phyloP scores from a whole-genome alignment of 2,888 invertebrate species.

The Cantharis rufa region DNA sequence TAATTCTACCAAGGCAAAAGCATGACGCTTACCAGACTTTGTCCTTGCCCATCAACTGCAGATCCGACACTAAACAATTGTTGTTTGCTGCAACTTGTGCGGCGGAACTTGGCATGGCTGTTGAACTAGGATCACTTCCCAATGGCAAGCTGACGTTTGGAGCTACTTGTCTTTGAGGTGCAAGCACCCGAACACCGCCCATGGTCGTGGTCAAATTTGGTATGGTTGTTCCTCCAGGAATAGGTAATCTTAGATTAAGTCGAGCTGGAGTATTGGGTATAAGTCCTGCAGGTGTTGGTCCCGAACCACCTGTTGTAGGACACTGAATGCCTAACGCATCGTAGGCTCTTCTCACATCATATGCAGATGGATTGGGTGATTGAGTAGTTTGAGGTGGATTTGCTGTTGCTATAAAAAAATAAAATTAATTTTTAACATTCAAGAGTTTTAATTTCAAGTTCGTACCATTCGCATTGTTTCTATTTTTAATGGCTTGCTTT shows the following conservation, averaged over 20 bases:
- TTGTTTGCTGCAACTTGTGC: slow-evolving; percentile 55
- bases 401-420: slow-evolving; percentile 44
- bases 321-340: slow-evolving; percentile 78
- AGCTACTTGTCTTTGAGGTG: slow-evolving; percentile 53
- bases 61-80: slow-evolving; percentile 55
- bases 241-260: slow-evolving; percentile 42
- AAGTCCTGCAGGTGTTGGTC: slow-evolving; percentile 50
- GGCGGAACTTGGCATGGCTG: slow-evolving; percentile 34
- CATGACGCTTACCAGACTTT: slow-evolving; percentile 41
- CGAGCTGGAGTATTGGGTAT: slow-evolving; percentile 45
- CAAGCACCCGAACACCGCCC: slow-evolving; percentile 45
- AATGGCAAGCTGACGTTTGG: slow-evolving; percentile 60
- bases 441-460: slow-evolving; percentile 27
- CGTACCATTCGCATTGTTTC: slow-evolving; percentile 61
- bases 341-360: slow-evolving; percentile 76
- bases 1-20: not conserved
- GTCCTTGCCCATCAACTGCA: slow-evolving; percentile 39
- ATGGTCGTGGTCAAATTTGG: slow-evolving; percentile 30
- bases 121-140: slow-evolving; percentile 56
- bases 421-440: slow-evolving; percentile 6
- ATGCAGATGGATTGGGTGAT: slow-evolving; percentile 60
- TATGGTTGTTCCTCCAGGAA: slow-evolving; percentile 35
- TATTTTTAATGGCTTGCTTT: slow-evolving; percentile 85
- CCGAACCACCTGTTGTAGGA: slow-evolving; percentile 63
- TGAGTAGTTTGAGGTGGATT: slow-evolving; percentile 54